Percentiles rank a stretch among this genome's conserved stretches.
phyloP scores from a whole-genome alignment of 2,888 invertebrate species.

The Esperia sulphurella region DNA sequence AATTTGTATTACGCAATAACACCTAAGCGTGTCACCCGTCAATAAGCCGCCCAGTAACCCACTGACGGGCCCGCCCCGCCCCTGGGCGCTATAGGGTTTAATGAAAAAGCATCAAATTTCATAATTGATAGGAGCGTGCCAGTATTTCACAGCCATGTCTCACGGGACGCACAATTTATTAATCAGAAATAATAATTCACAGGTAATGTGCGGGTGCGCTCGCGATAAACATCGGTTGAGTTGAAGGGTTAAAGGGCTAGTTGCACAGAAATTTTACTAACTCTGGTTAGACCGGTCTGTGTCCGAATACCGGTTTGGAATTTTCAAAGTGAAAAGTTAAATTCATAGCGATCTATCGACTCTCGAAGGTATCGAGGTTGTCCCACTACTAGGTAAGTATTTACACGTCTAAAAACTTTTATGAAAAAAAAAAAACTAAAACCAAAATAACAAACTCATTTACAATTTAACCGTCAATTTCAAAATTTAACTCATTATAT shows the following conservation, averaged over 20 bases:
- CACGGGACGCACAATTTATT: slow-evolving; percentile 71
- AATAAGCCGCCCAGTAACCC: slow-evolving; percentile 22
- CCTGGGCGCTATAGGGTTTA: slow-evolving; percentile 57
- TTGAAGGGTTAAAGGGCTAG: slow-evolving; percentile 48
- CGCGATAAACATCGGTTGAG: slow-evolving; percentile 46
- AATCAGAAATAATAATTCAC: slow-evolving; percentile 80
- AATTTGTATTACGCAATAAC: slow-evolving; percentile 2
- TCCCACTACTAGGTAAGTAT: too few relatives aligned
- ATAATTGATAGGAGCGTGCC: slow-evolving; percentile 65
- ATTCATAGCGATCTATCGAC: too few relatives aligned
- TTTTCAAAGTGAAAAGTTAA: too few relatives aligned
- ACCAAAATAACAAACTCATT: too few relatives aligned
- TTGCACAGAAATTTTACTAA: slow-evolving; percentile 7
- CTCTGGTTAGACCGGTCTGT: too few relatives aligned
- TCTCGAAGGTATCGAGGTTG: too few relatives aligned
- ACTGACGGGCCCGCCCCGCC: slow-evolving; percentile 31
- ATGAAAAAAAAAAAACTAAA: too few relatives aligned
- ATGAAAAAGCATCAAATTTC: slow-evolving; percentile 76
- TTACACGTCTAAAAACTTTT: too few relatives aligned
- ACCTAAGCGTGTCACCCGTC: slow-evolving; percentile 13
- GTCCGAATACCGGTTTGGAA: too few relatives aligned
- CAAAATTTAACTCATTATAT: too few relatives aligned
- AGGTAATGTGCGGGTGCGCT: slow-evolving; percentile 52
- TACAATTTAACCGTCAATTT: too few relatives aligned
- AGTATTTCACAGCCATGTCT: slow-evolving; percentile 42